Evolutionary conservation across 2,797 vertebrate species (phyloP).

Genomic region (Microcaecilia unicolor): DNA sequence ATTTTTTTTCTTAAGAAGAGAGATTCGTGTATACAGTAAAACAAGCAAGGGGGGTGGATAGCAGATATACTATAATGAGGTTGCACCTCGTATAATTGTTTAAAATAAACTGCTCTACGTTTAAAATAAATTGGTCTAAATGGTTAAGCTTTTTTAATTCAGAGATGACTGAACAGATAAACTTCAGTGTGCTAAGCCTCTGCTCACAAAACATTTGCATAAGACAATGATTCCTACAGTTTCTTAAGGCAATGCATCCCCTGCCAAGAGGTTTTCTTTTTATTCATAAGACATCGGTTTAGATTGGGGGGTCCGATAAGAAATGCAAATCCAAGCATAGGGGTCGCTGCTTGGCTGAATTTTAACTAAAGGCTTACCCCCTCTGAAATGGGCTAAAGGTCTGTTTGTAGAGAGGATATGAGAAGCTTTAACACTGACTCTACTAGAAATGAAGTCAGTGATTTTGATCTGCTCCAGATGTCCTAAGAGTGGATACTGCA

Average conservation of each 20-base stretch:
- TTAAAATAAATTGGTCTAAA: slow-evolving; percentile 38
- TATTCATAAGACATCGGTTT: slow-evolving; percentile 37
- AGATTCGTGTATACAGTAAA: slow-evolving; percentile 8
- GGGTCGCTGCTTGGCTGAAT: slow-evolving; percentile 49
- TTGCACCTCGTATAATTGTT: slow-evolving; percentile 29
- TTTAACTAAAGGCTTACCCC: slow-evolving; percentile 36
- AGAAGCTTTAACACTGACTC: slow-evolving; percentile 71
- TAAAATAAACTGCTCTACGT: slow-evolving; percentile 38
- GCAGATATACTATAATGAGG: slow-evolving; percentile 14
- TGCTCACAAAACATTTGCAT: slow-evolving; percentile 22
- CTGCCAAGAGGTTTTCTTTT: slow-evolving; percentile 35
- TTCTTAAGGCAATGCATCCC: slow-evolving; percentile 24
- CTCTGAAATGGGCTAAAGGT: slow-evolving; percentile 21
- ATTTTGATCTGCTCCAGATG: slow-evolving; percentile 88
- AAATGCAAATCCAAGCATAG: slow-evolving; percentile 39
- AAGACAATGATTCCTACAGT: slow-evolving; percentile 26
- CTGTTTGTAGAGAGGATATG: slow-evolving; percentile 34
- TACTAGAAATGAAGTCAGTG: slow-evolving; percentile 74
- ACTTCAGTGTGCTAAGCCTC: slow-evolving; percentile 21
- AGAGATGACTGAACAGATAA: slow-evolving; percentile 34
- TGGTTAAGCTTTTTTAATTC: slow-evolving; percentile 30
- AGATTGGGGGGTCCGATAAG: slow-evolving; percentile 26
- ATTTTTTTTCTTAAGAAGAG: slow-evolving; percentile 12
- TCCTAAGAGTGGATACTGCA: slow-evolving; percentile 75
- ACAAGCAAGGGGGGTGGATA: slow-evolving; percentile 12